Evolutionary conservation across 2,888 invertebrate genomes (phyloP).

Genomic region (Falcaria lacertinaria): DNA sequence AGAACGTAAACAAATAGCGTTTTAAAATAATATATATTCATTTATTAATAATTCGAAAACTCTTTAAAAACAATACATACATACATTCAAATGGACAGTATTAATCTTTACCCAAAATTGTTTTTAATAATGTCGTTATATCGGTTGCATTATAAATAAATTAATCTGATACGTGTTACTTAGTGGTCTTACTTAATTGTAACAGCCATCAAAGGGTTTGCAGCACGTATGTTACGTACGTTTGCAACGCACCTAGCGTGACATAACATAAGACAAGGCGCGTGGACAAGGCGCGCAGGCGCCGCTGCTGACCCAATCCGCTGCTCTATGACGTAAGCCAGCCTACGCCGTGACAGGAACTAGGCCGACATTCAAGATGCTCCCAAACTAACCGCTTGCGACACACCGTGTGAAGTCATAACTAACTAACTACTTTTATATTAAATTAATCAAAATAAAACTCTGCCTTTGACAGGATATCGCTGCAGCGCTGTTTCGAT

Average conservation of each 20-base stretch:
- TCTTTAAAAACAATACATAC: too few species aligned
- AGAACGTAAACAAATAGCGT: slow-evolving; percentile 11
- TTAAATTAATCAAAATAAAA: not conserved
- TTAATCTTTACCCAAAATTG: too few species aligned
- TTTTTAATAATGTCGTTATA: too few species aligned
- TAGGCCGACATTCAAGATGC: slow-evolving; percentile 64
- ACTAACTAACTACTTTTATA: slow-evolving; percentile 11
- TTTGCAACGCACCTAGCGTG: slow-evolving; percentile 50
- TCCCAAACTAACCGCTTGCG: slow-evolving; percentile 60
- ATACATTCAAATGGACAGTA: too few species aligned
- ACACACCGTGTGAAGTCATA: slow-evolving; percentile 28
- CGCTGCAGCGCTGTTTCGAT: too few species aligned
- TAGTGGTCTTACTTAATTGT: slow-evolving; percentile 17
- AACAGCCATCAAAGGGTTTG: slow-evolving; percentile 23
- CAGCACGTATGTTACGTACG: slow-evolving; percentile 48
- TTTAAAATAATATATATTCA: too few species aligned
- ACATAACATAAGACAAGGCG: slow-evolving; percentile 62
- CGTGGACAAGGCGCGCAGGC: slow-evolving; percentile 45
- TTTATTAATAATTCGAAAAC: too few species aligned
- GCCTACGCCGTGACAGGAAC: slow-evolving; percentile 40
- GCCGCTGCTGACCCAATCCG: slow-evolving; percentile 63
- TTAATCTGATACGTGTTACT: slow-evolving; percentile 10
- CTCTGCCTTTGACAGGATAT: too few species aligned
- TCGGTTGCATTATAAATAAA: too few species aligned
- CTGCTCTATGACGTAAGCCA: slow-evolving; percentile 50